These are phyloP conservation scores for Actinernus sp. DNA, from an alignment of 92 coral and sea anemone genomes.

Conservation along the genomic window DNA sequence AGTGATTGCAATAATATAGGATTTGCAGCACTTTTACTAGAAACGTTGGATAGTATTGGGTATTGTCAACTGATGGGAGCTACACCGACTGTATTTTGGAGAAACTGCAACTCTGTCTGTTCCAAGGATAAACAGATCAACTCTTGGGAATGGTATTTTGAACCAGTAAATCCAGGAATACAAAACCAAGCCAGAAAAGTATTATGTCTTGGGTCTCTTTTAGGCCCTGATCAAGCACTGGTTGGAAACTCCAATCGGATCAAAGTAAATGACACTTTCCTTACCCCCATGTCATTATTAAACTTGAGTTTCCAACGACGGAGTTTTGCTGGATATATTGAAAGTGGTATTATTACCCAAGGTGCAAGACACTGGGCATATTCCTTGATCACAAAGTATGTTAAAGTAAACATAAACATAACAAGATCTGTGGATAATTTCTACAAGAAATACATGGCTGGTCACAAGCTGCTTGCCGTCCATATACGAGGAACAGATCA, in stretches of 20 bases:
- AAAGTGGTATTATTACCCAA: slow-evolving; percentile 36
- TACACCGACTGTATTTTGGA: slow-evolving; percentile 66
- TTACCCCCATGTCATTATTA: slow-evolving; percentile 26
- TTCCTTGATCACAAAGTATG: slow-evolving; percentile 25
- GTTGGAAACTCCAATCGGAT: slow-evolving; percentile 4
- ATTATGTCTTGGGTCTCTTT: slow-evolving; percentile 42
- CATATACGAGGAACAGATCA: slow-evolving; percentile 91
- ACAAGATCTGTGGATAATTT: slow-evolving; percentile 30
- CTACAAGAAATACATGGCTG: slow-evolving; percentile 34
- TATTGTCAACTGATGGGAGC: slow-evolving; percentile 30
- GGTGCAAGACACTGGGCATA: slow-evolving; percentile 43
- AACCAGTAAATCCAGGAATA: slow-evolving; percentile 59
- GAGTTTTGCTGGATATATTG: slow-evolving; percentile 21
- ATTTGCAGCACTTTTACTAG: slow-evolving; percentile 46
- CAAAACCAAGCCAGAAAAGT: slow-evolving; percentile 43
- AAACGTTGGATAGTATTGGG: slow-evolving; percentile 57
- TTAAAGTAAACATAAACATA: slow-evolving; percentile 36
- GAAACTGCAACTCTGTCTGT: slow-evolving; percentile 62
- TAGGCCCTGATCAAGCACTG: slow-evolving; percentile 5
- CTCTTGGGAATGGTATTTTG: slow-evolving; percentile 83
- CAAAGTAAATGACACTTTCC: neutral
- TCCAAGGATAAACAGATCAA: slow-evolving; percentile 43
- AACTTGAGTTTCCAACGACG: slow-evolving; percentile 51
- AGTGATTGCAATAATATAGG: slow-evolving; percentile 29
- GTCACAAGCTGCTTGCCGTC: slow-evolving; percentile 69